Base-by-base conservation (phyloP, 2,797 vertebrate genomes). In the Myotis vivesi region DNA sequence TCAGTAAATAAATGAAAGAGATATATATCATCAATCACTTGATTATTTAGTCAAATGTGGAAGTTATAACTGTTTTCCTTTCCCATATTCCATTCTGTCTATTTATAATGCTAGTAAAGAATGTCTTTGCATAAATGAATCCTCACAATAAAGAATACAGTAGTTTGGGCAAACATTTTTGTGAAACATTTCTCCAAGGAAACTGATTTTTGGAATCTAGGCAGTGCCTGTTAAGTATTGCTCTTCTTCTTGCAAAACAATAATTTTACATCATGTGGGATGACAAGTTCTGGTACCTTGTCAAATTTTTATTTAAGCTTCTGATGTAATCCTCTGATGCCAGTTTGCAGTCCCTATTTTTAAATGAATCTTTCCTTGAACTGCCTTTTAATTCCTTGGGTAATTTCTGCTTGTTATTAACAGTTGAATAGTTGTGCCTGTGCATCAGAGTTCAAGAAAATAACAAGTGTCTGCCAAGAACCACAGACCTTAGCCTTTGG, bases 221-320 rank as follows among this genome's bases (percentile, higher is more conserved):
- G n/a, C 4, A 49, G 23, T 49, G 38, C 11, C 46, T 93, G 36
- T 75, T 87, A 92, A 92, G n/a, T 75, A 82, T 64, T 81, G 23
- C 68, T 94, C 66, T 94, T 95, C 12, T 95, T 93, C 59, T 44
- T 69, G 15, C 53, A 95, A 96, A 94, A 79, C n/a, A 95, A 72
- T 94, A 79, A 85, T 93, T 95, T 95, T 88, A 57, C 0, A 91
- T 92, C 36, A 55, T 41, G 53, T 90, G 75, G 86, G 28, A 82
- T 83, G 81, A 44, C 57, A 81, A 92, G 46, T 83, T 87, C 92
- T 96, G 71, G 38, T 87, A 73, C 57, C 69, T 92, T 93, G 84
- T 95, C 92, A 84, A 75, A 41, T 82, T 93, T 95, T 96, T 92
- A 82, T 90, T 95, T 95, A 93, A 96, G 46, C 30, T 96, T 82